Base-by-base conservation (phyloP, 2,797 vertebrate genomes). In the Danionella dracula region DNA sequence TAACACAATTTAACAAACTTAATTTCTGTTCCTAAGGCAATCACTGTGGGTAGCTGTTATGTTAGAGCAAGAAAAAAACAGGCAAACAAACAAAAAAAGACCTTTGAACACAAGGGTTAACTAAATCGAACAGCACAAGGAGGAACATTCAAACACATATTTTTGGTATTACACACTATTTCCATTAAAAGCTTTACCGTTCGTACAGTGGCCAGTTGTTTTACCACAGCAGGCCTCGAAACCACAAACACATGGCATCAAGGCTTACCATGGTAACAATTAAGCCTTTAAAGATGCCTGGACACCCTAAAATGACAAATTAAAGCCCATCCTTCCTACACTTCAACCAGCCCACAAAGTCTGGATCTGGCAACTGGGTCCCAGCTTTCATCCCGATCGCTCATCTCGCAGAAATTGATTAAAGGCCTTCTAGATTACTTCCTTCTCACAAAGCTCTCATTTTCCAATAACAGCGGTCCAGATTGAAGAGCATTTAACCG, bases 231-330 rank as follows among this genome's bases (percentile, higher is more conserved):
- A 70, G 81, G 76, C 83, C 82, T 87, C 87, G 83, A 84, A 87
- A 83, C 78, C 81, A 86, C 85, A 27, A 84, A 86, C 87, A 89
- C 85, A 90, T 90, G 89, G 87, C 82, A 85, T 84, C 85, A 89
- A 88, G 84, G 80, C 81, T 77, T 61, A 76, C 77, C 88, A 82
- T 82, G 84, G 84, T 82, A 81, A 81, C 74, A 78, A 88, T 88
- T 81, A 82, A 83, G 85, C 82, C 78, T 74, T 75, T 80, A 79
- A 83, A 85, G 83, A 86, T 80, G 84, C 81, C 80, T 81, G 80
- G 84, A 88, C 86, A 87, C 84, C 81, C 83, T 70, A 68, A 81
- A 77, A 77, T 84, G 76, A 78, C 84, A 88, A 89, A 90, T 89
- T 88, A 88, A 81, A 89, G 84, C 84, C 84, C 76, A 84, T 88